Evolutionary conservation across 2,888 invertebrate genomes (phyloP), one percentile per base, ranked within the genome.

Genomic region (Kryphioiulus occultus): DNA sequence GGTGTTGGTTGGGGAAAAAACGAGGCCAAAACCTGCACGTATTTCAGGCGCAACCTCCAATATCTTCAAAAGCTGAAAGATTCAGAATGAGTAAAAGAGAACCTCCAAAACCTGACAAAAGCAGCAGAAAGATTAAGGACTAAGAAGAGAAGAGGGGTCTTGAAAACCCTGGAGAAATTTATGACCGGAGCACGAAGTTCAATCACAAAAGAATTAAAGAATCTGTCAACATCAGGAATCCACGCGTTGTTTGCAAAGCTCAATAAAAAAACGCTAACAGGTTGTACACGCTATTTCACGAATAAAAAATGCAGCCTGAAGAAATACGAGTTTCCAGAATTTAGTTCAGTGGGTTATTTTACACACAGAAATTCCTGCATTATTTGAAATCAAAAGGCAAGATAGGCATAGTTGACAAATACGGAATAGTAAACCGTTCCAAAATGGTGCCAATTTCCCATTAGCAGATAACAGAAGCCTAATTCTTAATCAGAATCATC

Each of bases 141-240:
- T n/a, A 53, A 53, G 12, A n/a, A 1, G n/a, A 17, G n/a, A 53
- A n/a, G 53, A 7, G 26, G 26, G 68, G 68, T 26, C 68, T 68
- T 68, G 22, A 68, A 68, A 68, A 26, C 68, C 68, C 68, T 68
- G 68, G 68, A 68, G 68, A 26, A 68, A 68, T 68, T 68, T 68
- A 68, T 9, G 68, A 26, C 26, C 10, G 9, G 53, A 3, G 17
- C 53, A 53, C 53, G 53, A 5, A 53, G 17, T 7, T n/a, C 53
- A 19, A 53, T 53, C 53, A n/a, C 19, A 53, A n/a, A 44, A 44
- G 53, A 19, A 3, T 26, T 1, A n/a, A 44, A 44, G 53, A 19
- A 3, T 26, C 3, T 68, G 68, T 26, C 68, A 68, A 68, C 2
- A 68, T 22, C 9, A 26, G 68, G 68, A 68, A 19, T 68, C 68